phyloP scores from a whole-genome alignment of 2,113 vertebrate genomes.

The Elanoides forficatus region DNA sequence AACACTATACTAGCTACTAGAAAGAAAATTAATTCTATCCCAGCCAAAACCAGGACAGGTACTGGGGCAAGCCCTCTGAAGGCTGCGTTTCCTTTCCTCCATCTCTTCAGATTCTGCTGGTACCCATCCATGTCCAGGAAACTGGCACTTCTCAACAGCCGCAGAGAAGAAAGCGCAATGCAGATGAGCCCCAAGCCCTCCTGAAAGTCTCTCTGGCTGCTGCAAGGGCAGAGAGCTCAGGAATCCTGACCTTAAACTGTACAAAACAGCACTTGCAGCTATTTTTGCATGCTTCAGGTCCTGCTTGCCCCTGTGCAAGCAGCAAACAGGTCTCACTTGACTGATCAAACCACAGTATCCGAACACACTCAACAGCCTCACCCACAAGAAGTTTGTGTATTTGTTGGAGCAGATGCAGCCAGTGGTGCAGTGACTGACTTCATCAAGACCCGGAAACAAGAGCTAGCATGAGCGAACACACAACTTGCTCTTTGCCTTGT shows the following conservation, averaged over 20 bases:
- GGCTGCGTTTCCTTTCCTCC: not conserved
- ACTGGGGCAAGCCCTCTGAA: not conserved
- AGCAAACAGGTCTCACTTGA: not conserved
- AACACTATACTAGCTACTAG: too few relatives aligned
- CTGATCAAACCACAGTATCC: not conserved
- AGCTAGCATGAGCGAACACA: fast-evolving
- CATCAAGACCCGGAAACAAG: not conserved
- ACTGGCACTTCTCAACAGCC: not conserved
- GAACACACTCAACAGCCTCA: not conserved
- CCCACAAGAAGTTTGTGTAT: fast-evolving
- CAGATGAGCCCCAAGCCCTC: not conserved
- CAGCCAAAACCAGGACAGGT: too few relatives aligned
- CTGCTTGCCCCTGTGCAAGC: not conserved
- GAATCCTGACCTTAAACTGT: not conserved
- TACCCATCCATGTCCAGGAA: not conserved
- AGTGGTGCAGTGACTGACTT: not conserved
- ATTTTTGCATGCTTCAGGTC: not conserved
- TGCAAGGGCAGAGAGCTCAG: not conserved
- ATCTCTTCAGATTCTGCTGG: not conserved
- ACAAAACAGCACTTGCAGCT: not conserved
- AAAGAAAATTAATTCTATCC: too few relatives aligned
- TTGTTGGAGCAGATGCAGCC: not conserved
- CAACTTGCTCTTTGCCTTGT: not conserved
- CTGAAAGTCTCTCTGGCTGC: not conserved
- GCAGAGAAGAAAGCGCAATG: not conserved